Conservation (phyloP, 2,797 vertebrate species). For the Petrocephalus sullivani region DNA sequence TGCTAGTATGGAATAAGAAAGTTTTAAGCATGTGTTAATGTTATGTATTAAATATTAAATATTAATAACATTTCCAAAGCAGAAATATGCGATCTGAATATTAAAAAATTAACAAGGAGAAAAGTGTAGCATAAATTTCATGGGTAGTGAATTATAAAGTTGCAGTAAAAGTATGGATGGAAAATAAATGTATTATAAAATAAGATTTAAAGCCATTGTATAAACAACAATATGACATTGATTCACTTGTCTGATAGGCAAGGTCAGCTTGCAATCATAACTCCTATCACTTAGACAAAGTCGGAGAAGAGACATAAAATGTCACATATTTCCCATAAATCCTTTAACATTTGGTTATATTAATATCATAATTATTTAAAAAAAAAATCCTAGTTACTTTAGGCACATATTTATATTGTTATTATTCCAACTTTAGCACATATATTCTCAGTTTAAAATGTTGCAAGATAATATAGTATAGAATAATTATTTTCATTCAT, state of each 20-base stretch:
- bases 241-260: slow-evolving; percentile 44
- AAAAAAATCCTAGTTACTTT: neutral
- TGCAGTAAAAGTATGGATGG: neutral
- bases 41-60: slow-evolving; percentile 8
- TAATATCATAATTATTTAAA: neutral
- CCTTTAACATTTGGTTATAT: neutral
- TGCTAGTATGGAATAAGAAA: slow-evolving; percentile 1
- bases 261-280: slow-evolving; percentile 47
- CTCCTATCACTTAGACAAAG: slow-evolving; percentile 5
- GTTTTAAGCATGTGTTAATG: slow-evolving; percentile 3
- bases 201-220: neutral
- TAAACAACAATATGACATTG: slow-evolving; percentile 6
- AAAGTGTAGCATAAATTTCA: slow-evolving; percentile 1
- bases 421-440: neutral
- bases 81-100: neutral
- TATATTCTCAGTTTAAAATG: neutral
- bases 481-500: neutral
- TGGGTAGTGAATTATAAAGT: slow-evolving; percentile 6
- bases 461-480: neutral
- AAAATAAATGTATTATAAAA: neutral
- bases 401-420: neutral
- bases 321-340: neutral
- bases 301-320: neutral
- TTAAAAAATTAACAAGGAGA: slow-evolving; percentile 5
- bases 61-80: slow-evolving; percentile 7